Base-by-base conservation (phyloP, 2,113 vertebrate species). In the Numida meleagris region DNA sequence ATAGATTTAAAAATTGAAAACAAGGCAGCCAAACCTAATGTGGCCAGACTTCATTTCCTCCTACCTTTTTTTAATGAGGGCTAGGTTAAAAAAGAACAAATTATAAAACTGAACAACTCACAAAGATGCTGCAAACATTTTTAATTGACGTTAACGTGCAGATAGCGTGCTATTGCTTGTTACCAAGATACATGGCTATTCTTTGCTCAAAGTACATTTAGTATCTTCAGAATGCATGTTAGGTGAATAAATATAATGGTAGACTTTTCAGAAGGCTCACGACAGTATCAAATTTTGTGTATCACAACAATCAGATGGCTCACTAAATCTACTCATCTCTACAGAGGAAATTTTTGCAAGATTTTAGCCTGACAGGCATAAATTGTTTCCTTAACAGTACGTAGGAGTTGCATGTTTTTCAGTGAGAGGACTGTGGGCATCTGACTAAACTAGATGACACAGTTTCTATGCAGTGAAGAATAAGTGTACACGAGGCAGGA, bases 221-320 rank as follows among this genome's bases (percentile, higher is more conserved):
- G 9, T 24, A 88, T 36, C 71, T 89, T 65, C 66, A 62, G 29
- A 85, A 82, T 14, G 23, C 19, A 25, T 2, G 3, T 31, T 77
- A 43, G 0, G 29, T 13, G 15, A 67, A 43, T 78, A 86, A 90
- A 84, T 14, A 15, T 4, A 96, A 59, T 10, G 18, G 38, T 14
- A 84, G 46, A 46, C 27, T 53, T 27, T 61, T 36, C 70, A 77
- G 51, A 25, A 86, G 40, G 68, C 66, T 88, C 58, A 75, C 71
- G 51, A 86, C 83, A 86, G 33, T 15, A 78, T 67, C 51, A 36
- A 25, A 68, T 88, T 89, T 67, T 40, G 38, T 59, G 2, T 58
- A 93, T 38, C 62, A 87, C 21, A 87, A 87, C 40, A 85, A 50
- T 94, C 68, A 86, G 68, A 83, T 71, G 46, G 67, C 29, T 91